These are phyloP conservation scores for Euleptes europaea DNA, from an alignment of 2,113 vertebrate species.

Conservation along the genomic window DNA sequence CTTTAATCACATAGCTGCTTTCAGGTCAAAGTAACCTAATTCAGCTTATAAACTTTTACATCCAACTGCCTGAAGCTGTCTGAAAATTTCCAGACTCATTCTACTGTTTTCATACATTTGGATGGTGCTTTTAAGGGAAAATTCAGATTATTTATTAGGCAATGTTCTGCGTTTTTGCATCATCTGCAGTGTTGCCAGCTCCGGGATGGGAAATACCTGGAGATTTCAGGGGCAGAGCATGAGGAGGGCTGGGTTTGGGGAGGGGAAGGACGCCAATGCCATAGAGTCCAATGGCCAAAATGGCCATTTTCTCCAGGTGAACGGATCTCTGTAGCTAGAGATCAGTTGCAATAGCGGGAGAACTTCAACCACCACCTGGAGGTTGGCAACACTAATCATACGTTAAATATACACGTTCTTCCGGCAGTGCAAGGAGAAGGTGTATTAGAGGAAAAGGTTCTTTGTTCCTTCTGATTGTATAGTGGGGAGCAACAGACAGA, in stretches of 20 bases:
- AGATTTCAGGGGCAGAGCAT: too few species aligned
- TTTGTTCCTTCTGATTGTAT: not conserved
- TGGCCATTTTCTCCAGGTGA: too few species aligned
- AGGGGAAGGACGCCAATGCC: too few species aligned
- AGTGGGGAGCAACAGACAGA: not conserved
- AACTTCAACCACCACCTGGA: too few species aligned
- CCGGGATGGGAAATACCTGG: too few species aligned
- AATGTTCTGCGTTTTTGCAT: not conserved
- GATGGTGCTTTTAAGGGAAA: not conserved
- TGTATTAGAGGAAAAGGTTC: not conserved
- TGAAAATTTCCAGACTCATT: conserved; percentile 3
- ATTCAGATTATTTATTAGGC: not conserved
- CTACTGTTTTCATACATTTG: not conserved
- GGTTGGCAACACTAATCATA: too few species aligned
- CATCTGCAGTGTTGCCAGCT: not conserved
- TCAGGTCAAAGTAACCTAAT: conserved; percentile 16
- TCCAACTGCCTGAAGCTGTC: not conserved
- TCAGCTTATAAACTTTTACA: conserved; percentile 14
- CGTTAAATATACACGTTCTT: not conserved
- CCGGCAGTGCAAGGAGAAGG: not conserved
- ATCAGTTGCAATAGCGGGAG: too few species aligned
- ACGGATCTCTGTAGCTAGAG: too few species aligned
- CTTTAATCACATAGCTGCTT: not conserved
- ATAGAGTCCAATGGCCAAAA: too few species aligned
- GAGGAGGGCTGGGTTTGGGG: too few species aligned